phyloP scores from a whole-genome alignment of 2,888 invertebrate species.

The Lepidocyrtinus sp. region DNA sequence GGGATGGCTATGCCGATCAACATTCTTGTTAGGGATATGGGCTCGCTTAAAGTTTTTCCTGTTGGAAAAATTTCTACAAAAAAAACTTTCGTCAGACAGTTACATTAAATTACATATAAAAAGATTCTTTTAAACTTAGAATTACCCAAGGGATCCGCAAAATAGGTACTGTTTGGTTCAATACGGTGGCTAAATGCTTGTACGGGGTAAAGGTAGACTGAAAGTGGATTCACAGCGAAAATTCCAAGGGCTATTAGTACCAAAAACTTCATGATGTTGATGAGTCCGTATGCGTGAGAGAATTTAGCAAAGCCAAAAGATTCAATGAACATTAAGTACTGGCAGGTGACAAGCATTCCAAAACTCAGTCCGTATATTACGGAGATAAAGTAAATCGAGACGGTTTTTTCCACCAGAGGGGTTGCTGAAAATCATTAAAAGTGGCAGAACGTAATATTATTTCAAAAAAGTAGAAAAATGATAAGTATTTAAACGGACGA shows the following conservation, averaged over 20 bases:
- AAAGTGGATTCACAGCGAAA: slow-evolving; percentile 50
- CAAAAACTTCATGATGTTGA: slow-evolving; percentile 55
- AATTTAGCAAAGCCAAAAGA: slow-evolving; percentile 61
- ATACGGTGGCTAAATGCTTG: slow-evolving; percentile 47
- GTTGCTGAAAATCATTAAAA: slow-evolving; percentile 45
- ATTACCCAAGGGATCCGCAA: slow-evolving; percentile 63
- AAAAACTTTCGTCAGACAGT: too few relatives aligned
- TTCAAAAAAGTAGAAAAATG: too few relatives aligned
- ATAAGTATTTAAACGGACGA: background rate
- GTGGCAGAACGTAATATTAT: too few relatives aligned
- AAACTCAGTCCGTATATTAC: slow-evolving; percentile 63
- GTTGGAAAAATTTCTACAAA: slow-evolving; percentile 9
- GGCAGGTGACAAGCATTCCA: slow-evolving; percentile 56
- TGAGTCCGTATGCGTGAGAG: slow-evolving; percentile 57
- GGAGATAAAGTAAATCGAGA: slow-evolving; percentile 55
- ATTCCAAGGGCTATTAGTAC: slow-evolving; percentile 37
- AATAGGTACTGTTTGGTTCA: slow-evolving; percentile 21
- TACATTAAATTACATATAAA: background rate
- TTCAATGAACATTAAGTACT: slow-evolving; percentile 65
- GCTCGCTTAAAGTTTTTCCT: too few relatives aligned
- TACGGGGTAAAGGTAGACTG: slow-evolving; percentile 52
- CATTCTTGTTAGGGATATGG: slow-evolving; percentile 9
- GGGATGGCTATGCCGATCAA: slow-evolving; percentile 55
- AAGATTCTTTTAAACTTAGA: too few relatives aligned
- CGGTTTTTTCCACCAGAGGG: slow-evolving; percentile 50